Base-by-base conservation (phyloP, 2,888 invertebrate genomes). In the Synanthedon vespiformis region DNA sequence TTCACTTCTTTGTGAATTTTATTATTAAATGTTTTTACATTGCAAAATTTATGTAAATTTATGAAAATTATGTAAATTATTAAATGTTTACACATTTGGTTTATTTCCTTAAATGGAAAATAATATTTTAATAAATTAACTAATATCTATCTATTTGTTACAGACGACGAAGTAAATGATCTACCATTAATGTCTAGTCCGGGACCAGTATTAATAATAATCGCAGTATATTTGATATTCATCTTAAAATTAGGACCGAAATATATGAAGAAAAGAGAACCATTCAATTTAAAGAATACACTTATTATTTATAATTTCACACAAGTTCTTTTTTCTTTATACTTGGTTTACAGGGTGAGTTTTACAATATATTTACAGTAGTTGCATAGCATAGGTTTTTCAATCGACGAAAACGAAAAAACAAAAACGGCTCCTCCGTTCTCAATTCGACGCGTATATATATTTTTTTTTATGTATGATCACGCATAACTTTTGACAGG, bases 261-360 rank as follows among this genome's bases (percentile, higher is more conserved):
- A 47, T 85, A 94, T 58, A 98, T 98, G 97, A 90, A 92, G 55
- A 94, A 95, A 69, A 89, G 94, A 63, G 93, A 95, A 65, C 94
- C 96, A 0, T 93, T 93, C 70, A 92, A 94, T 64, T 84, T 97
- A 41, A 91, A 92, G 60, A 89, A 89, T 55, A 77, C 93, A 0
- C 89, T 98, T 57, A 83, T 97, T 52, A 71, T 91, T 0, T 97
- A 97, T 75, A 98, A 98, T 73, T 93, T 93, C 22, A 89, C 92
- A 54, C 97, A 97, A 91, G 96, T 97, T n/a, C 74, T 92, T 44
- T 90, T 95, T 68, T 96, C 96, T 57, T 81, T 90, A 3, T 95
- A 95, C 71, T 77, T 95, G 18, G 90, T 94, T 59, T 90, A 92
- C 61, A 92, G 95, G 6, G 50, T 50, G 34, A 34, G 50, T 34